These are phyloP conservation scores for Diplolepis rosae DNA, from an alignment of 2,888 invertebrate species.

Conservation along the genomic window DNA sequence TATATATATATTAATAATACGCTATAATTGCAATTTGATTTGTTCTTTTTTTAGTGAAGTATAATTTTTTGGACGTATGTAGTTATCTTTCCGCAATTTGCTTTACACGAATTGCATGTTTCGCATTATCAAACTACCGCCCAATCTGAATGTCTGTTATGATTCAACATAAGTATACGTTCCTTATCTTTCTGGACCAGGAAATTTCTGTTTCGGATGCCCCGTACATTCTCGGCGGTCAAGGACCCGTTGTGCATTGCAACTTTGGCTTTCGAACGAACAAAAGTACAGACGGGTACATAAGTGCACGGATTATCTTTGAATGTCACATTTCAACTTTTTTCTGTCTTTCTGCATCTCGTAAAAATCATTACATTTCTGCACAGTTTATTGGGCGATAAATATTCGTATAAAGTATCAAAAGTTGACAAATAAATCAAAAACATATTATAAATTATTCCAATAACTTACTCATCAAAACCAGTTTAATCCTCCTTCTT, in stretches of 20 bases:
- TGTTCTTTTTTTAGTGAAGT: neutral
- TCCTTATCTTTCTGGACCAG: constrained; percentile 23
- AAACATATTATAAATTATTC: neutral
- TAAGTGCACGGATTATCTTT: neutral
- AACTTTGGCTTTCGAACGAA: constrained; percentile 4
- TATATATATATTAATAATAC: neutral
- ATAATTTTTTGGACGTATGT: neutral
- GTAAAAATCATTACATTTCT: neutral
- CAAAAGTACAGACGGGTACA: constrained; percentile 8
- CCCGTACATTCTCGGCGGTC: constrained; percentile 18
- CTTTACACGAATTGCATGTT: neutral
- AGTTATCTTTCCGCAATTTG: constrained; percentile 3
- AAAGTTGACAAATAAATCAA: neutral
- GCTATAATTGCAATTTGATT: neutral
- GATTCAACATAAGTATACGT: constrained; percentile 14
- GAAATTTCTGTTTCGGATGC: constrained; percentile 23
- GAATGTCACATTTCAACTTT: neutral
- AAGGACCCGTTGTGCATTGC: constrained; percentile 15
- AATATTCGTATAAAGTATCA: neutral
- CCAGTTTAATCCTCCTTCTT: no score
- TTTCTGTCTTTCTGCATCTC: neutral
- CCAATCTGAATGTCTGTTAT: constrained; percentile 7
- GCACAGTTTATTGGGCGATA: neutral
- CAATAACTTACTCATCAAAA: no score
- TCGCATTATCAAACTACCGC: constrained; percentile 18